Evolutionary conservation across 2,888 invertebrate species (phyloP), one percentile per base, ranked within the genome.

Genomic region (Drosophila atripex): DNA sequence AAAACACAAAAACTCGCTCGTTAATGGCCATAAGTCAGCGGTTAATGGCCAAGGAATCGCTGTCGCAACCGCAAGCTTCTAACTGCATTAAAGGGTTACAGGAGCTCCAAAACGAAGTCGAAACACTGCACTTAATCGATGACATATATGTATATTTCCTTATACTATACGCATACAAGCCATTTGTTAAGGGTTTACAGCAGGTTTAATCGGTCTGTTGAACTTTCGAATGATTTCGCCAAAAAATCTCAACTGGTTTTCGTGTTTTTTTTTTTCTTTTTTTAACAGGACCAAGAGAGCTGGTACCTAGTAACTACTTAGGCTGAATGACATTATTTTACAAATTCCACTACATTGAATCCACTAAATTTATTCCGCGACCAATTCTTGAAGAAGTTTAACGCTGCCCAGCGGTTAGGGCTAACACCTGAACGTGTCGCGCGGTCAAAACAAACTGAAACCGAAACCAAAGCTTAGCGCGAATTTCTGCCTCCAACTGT

Each of bases 391-490:
- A 14, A n/a, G n/a, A 6, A 2, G n/a, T 6, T 14, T 6, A 35
- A 35, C 9, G 18, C 9, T 18, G 18, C 9, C 25, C 23, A 25
- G 18, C 43, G 60, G 60, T 72, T 76, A 72, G 77, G 55, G 65
- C 69, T 61, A 71, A 75, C 73, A 78, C 70, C 83, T 66, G 72
- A 52, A 23, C 78, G 64, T 54, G 75, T 52, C 57, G 84, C 73
- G 45, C 72, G 73, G 53, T 73, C 60, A 75, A 76, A 73, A 63
- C 86, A 68, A 78, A 83, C 86, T 83, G 79, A 85, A 77, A 69
- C 73, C 70, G 64, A 65, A 32, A 56, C 50, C 53, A 41, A 71
- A 75, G 63, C 73, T 23, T 59, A 53, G 63, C 64, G 55, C 43
- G 35, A 53, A 55, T 60, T n/a, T 30, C 66, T 49, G 50, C 57